These are phyloP conservation scores for Thumatha senex DNA, from an alignment of 2,888 invertebrate genomes.

Conservation along the genomic window DNA sequence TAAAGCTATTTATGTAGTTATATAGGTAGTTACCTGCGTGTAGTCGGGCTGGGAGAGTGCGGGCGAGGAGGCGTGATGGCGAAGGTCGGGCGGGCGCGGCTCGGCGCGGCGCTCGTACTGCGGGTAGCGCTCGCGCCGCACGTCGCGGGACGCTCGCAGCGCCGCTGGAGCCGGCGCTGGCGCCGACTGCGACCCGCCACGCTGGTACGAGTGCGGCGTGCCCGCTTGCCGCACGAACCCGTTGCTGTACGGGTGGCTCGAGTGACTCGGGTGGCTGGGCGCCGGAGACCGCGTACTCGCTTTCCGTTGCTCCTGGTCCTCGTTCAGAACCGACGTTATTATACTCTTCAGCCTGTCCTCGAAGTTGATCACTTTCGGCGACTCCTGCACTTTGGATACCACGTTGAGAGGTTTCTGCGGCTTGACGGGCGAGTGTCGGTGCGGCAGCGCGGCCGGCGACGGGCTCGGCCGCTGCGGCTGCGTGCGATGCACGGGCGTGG, in stretches of 20 bases:
- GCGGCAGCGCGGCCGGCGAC: conserved; percentile 43
- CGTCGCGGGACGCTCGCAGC: conserved; percentile 45
- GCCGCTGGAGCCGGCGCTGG: conserved; percentile 31
- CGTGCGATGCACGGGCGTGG: conserved; percentile 50
- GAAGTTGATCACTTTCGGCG: conserved; percentile 91
- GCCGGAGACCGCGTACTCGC: conserved; percentile 50
- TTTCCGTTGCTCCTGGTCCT: conserved; percentile 86
- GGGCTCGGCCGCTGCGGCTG: conserved; percentile 48
- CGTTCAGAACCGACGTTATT: conserved; percentile 93
- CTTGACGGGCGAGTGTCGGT: conserved; percentile 62
- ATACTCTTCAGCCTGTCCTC: conserved; percentile 95
- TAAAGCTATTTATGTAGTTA: too few relatives aligned
- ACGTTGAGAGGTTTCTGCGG: conserved; percentile 73
- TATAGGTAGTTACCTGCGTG: conserved; percentile 85
- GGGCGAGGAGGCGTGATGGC: conserved; percentile 28
- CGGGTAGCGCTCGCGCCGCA: conserved; percentile 61
- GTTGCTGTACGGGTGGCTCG: conserved; percentile 33
- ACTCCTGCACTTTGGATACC: conserved; percentile 86
- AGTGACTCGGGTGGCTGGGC: conserved; percentile 30
- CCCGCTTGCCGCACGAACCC: conserved; percentile 32
- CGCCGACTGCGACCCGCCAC: conserved; percentile 17
- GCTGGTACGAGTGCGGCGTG: conserved; percentile 23
- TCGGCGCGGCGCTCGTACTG: conserved; percentile 55
- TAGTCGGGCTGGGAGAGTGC: conserved; percentile 58
- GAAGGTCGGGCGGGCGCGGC: conserved; percentile 33